These are phyloP conservation scores for Halcyon smyrnensis DNA, from an alignment of 2,797 vertebrate genomes.

Conservation along the genomic window DNA sequence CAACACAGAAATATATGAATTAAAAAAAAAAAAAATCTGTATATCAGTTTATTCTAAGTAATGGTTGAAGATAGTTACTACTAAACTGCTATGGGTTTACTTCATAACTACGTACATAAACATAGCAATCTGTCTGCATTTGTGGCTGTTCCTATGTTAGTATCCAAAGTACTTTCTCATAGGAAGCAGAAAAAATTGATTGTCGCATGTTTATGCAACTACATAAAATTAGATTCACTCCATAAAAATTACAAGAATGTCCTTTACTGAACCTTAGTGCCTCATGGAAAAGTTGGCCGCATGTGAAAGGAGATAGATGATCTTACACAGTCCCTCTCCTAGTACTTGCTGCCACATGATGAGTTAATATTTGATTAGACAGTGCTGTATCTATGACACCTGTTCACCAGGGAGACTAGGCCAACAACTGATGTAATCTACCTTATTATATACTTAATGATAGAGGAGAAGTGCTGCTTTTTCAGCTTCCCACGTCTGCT, in stretches of 20 bases:
- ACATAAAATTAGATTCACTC: conserved; percentile 6
- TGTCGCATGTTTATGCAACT: not conserved
- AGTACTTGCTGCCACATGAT: conserved; percentile 48
- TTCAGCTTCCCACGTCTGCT: conserved; percentile 70
- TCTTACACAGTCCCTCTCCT: conserved; percentile 12
- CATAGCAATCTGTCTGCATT: not conserved
- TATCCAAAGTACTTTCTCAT: not conserved
- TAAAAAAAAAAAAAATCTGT: not conserved
- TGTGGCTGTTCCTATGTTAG: not conserved
- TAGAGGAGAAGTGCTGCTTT: conserved; percentile 62
- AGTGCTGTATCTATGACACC: conserved; percentile 68
- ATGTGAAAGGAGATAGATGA: not conserved
- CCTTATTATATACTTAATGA: conserved; percentile 71
- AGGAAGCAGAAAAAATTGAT: not conserved
- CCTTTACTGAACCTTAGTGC: conserved; percentile 4
- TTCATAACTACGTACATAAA: not conserved
- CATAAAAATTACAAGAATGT: conserved; percentile 28
- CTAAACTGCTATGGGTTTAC: not conserved
- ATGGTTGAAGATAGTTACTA: not conserved
- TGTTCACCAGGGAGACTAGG: conserved; percentile 69
- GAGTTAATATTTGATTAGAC: conserved; percentile 73
- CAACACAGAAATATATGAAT: not conserved
- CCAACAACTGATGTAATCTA: conserved; percentile 71
- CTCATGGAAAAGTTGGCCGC: not conserved
- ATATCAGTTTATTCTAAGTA: not conserved